Conservation (phyloP, 2,888 invertebrate species). For the Ochropleura leucogaster region DNA sequence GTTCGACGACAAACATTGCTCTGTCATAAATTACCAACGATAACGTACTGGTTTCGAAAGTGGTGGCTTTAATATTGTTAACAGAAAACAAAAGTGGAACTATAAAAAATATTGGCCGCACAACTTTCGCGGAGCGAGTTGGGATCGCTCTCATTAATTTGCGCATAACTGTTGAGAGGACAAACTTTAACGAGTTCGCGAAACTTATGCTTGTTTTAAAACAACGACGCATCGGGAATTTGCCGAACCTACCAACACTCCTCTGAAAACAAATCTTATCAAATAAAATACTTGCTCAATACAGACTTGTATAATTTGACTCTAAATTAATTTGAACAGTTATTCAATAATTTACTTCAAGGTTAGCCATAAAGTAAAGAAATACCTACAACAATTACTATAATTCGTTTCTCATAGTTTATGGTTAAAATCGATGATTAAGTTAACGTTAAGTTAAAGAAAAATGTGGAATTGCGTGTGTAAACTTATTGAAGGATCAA, state of each 20-base stretch:
- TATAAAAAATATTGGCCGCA: constrained; percentile 35
- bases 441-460: too few species aligned
- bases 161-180: constrained; percentile 5
- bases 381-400: background rate
- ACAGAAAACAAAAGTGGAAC: constrained; percentile 42
- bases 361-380: background rate
- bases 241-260: background rate
- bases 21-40: constrained; percentile 50
- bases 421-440: constrained; percentile 52
- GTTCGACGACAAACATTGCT: constrained; percentile 49
- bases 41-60: constrained; percentile 61
- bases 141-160: constrained; percentile 29
- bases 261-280: background rate
- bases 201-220: background rate
- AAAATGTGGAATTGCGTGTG: background rate
- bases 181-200: background rate
- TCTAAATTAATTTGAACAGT: constrained; percentile 21
- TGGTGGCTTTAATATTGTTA: constrained; percentile 26
- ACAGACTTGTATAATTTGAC: background rate
- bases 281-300: constrained; percentile 1
- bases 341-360: constrained; percentile 24
- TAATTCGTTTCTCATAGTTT: constrained; percentile 5
- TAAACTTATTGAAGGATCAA: constrained; percentile 2
- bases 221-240: background rate
- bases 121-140: constrained; percentile 53